Percentiles rank a stretch among this genome's conserved stretches.
Conservation (phyloP, 2,888 invertebrate genomes). For the Thymelicus lineola region DNA sequence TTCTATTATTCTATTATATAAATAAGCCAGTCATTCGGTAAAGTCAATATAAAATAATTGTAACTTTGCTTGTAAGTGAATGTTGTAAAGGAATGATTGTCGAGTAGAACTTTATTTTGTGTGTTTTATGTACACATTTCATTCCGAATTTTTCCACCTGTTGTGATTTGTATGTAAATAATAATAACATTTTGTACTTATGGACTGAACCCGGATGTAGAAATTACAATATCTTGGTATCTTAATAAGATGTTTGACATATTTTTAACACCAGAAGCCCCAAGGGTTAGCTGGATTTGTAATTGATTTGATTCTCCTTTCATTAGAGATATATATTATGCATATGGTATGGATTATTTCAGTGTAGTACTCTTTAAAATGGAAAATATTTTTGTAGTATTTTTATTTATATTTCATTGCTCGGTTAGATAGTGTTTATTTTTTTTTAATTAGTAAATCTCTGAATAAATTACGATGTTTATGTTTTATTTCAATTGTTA, state of each 20-base stretch:
- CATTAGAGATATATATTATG: constrained; percentile 32
- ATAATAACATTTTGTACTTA: constrained; percentile 76
- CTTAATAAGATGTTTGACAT: constrained; percentile 22
- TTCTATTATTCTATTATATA: neutral
- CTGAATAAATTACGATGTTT: constrained; percentile 70
- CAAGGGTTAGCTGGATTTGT: constrained; percentile 34
- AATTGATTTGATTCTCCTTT: constrained; percentile 22
- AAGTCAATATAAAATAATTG: constrained; percentile 12
- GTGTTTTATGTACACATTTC: constrained; percentile 49
- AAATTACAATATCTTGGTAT: constrained; percentile 35
- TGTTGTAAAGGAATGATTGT: constrained; percentile 25
- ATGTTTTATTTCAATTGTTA: constrained; percentile 55
- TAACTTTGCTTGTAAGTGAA: constrained; percentile 26
- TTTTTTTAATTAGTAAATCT: constrained; percentile 46
- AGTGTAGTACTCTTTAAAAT: constrained; percentile 58
- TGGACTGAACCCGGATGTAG: constrained; percentile 56
- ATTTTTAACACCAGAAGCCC: constrained; percentile 40
- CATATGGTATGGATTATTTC: constrained; percentile 42
- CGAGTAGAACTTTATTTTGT: constrained; percentile 42
- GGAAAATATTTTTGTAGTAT: constrained; percentile 78
- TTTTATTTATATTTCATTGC: constrained; percentile 66
- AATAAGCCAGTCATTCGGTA: constrained; percentile 5
- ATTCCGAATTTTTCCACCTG: constrained; percentile 64
- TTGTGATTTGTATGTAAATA: constrained; percentile 73
- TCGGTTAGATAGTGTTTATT: constrained; percentile 47